Evolutionary conservation across 2,888 invertebrate genomes (phyloP).

Genomic region (Drosophila fulvimacula): DNA sequence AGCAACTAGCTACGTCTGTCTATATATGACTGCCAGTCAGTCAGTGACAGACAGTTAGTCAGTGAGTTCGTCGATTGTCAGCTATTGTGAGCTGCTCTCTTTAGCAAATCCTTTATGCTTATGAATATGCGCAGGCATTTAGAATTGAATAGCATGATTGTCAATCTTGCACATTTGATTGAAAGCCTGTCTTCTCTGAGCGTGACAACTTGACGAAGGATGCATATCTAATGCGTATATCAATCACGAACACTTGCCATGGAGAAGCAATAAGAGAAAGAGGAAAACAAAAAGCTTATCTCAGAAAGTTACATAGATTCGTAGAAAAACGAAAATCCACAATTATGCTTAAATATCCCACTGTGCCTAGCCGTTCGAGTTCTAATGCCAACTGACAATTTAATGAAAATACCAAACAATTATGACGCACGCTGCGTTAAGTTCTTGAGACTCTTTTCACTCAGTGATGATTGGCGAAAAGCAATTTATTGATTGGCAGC

Average conservation of each 20-base stretch:
- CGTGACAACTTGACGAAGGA: slow-evolving; percentile 14
- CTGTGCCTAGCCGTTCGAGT: not conserved
- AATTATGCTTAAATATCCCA: not conserved
- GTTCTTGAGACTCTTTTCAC: slow-evolving; percentile 4
- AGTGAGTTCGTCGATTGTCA: slow-evolving; percentile 41
- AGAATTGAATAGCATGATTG: slow-evolving; percentile 59
- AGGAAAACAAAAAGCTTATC: too few species aligned
- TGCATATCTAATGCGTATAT: slow-evolving; percentile 10
- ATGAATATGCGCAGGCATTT: slow-evolving; percentile 65
- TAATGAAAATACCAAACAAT: slow-evolving; percentile 50
- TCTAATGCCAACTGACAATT: slow-evolving; percentile 37
- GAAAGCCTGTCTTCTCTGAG: slow-evolving; percentile 43
- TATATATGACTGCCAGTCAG: slow-evolving; percentile 16
- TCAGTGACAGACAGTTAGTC: not conserved
- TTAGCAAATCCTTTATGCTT: slow-evolving; percentile 67
- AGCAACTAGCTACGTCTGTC: slow-evolving; percentile 50
- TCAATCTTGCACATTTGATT: slow-evolving; percentile 59
- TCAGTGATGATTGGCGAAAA: slow-evolving; percentile 47
- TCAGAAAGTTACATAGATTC: not conserved
- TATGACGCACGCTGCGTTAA: slow-evolving; percentile 41
- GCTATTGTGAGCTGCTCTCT: slow-evolving; percentile 17
- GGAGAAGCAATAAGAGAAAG: too few species aligned
- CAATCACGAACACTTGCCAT: not conserved
- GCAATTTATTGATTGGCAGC: slow-evolving; percentile 65
- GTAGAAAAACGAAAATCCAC: too few species aligned